Evolutionary conservation across 35 echinoderm and acorn worm genomes (phyloP).

Genomic region (Heliocidaris erythrogramma): DNA sequence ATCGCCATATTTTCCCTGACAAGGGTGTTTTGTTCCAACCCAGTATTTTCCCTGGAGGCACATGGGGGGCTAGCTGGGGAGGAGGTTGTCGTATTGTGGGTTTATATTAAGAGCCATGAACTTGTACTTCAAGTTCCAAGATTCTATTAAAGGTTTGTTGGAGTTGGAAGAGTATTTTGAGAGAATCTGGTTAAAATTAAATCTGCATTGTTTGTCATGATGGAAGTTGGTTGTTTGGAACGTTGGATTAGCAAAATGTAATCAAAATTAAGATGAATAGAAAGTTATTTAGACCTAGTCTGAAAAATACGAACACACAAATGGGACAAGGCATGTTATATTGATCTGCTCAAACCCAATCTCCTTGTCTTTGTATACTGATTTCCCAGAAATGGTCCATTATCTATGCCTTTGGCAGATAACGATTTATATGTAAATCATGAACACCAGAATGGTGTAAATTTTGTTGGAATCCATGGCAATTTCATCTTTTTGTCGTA

Average conservation of each 20-base stretch:
- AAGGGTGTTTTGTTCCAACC: constrained; percentile 12
- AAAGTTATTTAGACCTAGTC: background rate
- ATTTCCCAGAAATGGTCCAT: background rate
- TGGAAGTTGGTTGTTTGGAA: background rate
- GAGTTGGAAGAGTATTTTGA: too few relatives aligned
- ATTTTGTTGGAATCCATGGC: background rate
- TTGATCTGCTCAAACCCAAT: too few relatives aligned
- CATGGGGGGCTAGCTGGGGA: background rate
- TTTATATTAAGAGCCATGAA: background rate
- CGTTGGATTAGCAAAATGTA: background rate
- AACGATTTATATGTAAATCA: background rate
- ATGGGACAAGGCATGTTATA: background rate
- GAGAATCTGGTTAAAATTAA: too few relatives aligned
- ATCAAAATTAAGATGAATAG: background rate
- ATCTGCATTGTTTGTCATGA: too few relatives aligned
- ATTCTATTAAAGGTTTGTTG: background rate
- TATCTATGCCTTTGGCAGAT: background rate
- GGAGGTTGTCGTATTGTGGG: background rate
- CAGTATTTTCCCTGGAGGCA: background rate
- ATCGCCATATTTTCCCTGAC: constrained; percentile 27
- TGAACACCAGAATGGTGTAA: background rate
- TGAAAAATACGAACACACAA: background rate
- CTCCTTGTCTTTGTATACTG: background rate
- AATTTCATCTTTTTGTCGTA: background rate
- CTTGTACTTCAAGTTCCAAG: background rate